Conservation (phyloP, 2,113 vertebrate genomes). For the Pteronura brasiliensis region DNA sequence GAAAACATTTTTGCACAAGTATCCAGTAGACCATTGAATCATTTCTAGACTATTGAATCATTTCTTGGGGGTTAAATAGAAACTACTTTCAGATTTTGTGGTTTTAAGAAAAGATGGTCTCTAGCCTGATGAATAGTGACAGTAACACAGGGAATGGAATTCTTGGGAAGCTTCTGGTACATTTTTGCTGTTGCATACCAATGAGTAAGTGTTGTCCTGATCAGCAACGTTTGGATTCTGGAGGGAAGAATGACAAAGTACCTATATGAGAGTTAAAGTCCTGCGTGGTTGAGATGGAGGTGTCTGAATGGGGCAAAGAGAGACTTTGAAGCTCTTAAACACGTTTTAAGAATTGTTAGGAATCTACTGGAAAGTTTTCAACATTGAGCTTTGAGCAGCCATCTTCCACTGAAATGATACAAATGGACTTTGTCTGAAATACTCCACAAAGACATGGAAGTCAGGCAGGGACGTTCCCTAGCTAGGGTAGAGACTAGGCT, state of each 20-base stretch:
- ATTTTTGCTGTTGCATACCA: background rate
- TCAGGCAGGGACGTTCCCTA: background rate
- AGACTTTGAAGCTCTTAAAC: background rate
- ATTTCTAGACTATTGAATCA: conserved; percentile 57
- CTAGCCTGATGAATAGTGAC: background rate
- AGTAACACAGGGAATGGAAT: background rate
- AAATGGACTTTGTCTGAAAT: background rate
- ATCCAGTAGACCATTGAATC: conserved; percentile 17
- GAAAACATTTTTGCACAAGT: conserved; percentile 21
- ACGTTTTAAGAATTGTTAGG: background rate
- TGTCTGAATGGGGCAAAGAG: background rate
- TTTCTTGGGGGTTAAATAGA: conserved; percentile 42
- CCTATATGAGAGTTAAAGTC: background rate
- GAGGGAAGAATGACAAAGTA: background rate
- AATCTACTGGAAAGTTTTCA: background rate
- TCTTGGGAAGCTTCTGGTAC: background rate
- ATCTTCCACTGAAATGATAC: background rate
- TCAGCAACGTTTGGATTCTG: background rate
- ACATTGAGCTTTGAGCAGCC: background rate
- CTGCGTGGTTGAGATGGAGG: background rate
- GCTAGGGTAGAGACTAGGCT: background rate
- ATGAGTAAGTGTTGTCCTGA: background rate
- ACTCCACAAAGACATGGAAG: background rate
- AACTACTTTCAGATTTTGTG: conserved; percentile 49
- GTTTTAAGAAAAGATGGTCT: conserved; percentile 13